Base-by-base conservation (phyloP, 2,888 invertebrate genomes). In the Balanococcus diminutus region DNA sequence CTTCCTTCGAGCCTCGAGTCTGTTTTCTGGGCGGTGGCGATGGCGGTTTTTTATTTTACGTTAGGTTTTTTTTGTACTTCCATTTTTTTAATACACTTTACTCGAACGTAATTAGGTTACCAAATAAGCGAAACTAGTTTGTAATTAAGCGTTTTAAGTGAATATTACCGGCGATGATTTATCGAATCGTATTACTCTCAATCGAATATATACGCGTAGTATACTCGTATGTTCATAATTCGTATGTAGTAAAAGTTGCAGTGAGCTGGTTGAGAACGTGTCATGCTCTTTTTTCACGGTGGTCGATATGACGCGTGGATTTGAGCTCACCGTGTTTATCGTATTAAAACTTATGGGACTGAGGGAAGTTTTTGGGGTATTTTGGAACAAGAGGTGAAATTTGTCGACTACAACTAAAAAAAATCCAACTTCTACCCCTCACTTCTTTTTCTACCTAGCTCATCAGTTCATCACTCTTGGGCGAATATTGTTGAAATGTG, bases 111-210 rank as follows among this genome's bases (percentile, higher is more conserved):
- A 79, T 79, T 79, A 79, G 75, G 75, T 79, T 79, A 79, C 75
- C 75, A 36, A 79, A 79, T 79, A 79, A 79, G 75, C 75, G 75
- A 79, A 79, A 79, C 75, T 79, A 28, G 75, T 79, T 72, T 79
- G 75, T 79, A 79, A 79, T 79, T 79, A 79, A 79, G 36, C 19
- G 36, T 36, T 36, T 31, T 79, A 79, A 79, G 32, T 67, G 67
- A 67, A 67, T 79, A 79, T 79, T 79, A 79, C 31, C 67, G 9
- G 9, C 75, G 32, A 79, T 79, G 75, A 79, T 79, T 79, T 79
- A 79, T 79, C 36, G 67, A 28, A 67, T n/a, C 28, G 67, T 67
- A 67, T 67, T 67, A 67, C 28, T 67, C 67, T 67, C 67, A 16
- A 31, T 67, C 28, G 67, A n/a, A n/a, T n/a, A n/a, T n/a, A n/a